Percentiles rank a stretch among this genome's conserved stretches.
phyloP scores from a whole-genome alignment of 30 jellyfish, hydroid and myxozoan genomes.

The Aurelia sp. region DNA sequence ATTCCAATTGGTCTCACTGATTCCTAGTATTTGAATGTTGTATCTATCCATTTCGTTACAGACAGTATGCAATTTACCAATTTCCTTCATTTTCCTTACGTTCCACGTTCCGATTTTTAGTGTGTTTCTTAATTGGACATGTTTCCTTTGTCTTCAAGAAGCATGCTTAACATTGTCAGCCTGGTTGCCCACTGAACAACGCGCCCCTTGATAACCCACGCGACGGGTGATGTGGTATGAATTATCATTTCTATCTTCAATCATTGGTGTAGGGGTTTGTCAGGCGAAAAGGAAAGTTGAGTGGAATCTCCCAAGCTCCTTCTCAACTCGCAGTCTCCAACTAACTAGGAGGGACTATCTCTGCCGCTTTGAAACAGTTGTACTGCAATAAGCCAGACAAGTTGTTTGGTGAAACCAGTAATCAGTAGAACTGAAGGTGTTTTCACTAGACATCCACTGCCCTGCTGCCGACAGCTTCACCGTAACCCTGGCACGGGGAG shows the following conservation, averaged over 20 bases:
- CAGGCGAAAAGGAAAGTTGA: too few relatives aligned
- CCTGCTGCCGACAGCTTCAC: constrained; percentile 61
- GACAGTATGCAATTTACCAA: constrained; percentile 8
- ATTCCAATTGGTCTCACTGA: constrained; percentile 15
- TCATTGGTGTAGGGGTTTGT: too few relatives aligned
- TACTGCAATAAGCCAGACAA: too few relatives aligned
- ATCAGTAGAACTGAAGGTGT: not conserved
- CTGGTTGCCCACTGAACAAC: constrained; percentile 9
- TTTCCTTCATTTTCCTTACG: constrained; percentile 37
- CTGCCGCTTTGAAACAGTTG: too few relatives aligned
- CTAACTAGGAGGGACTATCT: too few relatives aligned
- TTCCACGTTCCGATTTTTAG: constrained; percentile 44
- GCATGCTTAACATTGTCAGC: not conserved
- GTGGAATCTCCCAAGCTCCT: too few relatives aligned
- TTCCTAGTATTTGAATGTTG: constrained; percentile 3
- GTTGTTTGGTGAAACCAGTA: not conserved
- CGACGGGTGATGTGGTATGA: constrained; percentile 8
- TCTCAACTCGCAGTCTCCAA: too few relatives aligned
- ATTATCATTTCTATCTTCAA: not conserved
- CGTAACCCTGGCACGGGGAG: constrained; percentile 54
- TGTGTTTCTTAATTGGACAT: too few relatives aligned
- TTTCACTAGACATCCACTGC: constrained; percentile 1
- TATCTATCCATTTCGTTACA: constrained; percentile 11
- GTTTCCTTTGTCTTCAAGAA: not conserved
- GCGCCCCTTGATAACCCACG: too few relatives aligned